phyloP scores from a whole-genome alignment of 1,140 invertebrate genomes.

The Ruditapes philippinarum region DNA sequence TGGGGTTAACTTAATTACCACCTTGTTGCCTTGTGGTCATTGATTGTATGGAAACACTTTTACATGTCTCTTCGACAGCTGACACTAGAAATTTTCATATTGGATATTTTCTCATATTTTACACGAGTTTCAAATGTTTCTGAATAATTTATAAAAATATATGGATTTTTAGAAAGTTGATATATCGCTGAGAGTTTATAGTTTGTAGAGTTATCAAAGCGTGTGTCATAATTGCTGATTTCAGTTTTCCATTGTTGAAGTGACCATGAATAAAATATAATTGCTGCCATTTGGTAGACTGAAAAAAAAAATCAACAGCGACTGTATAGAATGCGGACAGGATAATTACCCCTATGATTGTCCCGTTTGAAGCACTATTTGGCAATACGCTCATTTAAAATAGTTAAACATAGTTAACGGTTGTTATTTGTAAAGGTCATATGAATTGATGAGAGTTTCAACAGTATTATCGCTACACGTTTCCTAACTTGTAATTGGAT shows the following conservation, averaged over 20 bases:
- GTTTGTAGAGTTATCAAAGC: not conserved
- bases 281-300: constrained; percentile 44
- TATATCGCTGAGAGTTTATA: not conserved
- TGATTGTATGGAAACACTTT: constrained; percentile 37
- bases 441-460: constrained; percentile 14
- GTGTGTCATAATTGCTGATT: constrained; percentile 35
- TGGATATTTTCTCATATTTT: constrained; percentile 11
- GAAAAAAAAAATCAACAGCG: constrained; percentile 44
- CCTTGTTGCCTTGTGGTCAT: constrained; percentile 47
- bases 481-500: constrained; percentile 55
- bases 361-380: constrained; percentile 29
- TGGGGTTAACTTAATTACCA: constrained; percentile 51
- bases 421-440: constrained; percentile 44
- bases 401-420: constrained; percentile 38
- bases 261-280: constrained; percentile 62
- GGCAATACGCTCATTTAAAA: constrained; percentile 31
- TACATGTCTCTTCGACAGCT: not conserved
- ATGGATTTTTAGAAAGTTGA: constrained; percentile 14
- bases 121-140: not conserved
- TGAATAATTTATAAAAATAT: constrained; percentile 34
- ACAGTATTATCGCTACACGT: constrained; percentile 24
- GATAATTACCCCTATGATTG: constrained; percentile 47
- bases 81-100: not conserved
- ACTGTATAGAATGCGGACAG: not conserved
- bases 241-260: constrained; percentile 24